These are phyloP conservation scores for Crypturellus tataupa DNA, from an alignment of 2,797 vertebrate genomes.

Conservation along the genomic window DNA sequence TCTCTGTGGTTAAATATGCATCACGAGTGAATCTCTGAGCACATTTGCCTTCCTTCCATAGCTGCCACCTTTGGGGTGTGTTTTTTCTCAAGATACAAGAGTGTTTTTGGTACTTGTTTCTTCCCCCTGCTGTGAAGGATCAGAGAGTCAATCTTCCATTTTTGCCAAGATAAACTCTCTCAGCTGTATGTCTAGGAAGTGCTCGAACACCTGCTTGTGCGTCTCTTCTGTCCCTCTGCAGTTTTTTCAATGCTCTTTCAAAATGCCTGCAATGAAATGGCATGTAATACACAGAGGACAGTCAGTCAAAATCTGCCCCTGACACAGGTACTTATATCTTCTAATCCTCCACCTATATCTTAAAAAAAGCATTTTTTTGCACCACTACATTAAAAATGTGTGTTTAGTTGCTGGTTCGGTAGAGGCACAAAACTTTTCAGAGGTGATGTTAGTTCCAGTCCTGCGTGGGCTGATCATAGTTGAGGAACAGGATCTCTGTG, in stretches of 20 bases:
- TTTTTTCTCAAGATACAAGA: background rate
- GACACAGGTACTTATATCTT: background rate
- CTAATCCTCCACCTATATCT: background rate
- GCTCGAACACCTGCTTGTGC: background rate
- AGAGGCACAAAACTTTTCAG: background rate
- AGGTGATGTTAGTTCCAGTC: rapidly evolving
- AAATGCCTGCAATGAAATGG: too few species aligned
- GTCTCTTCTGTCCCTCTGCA: background rate
- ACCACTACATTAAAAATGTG: background rate
- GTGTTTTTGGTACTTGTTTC: background rate
- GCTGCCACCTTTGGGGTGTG: rapidly evolving
- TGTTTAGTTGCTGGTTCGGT: background rate
- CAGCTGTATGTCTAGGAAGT: background rate
- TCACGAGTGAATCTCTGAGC: background rate
- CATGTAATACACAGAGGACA: background rate
- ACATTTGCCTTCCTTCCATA: background rate
- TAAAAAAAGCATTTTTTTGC: background rate
- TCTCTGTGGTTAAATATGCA: rapidly evolving
- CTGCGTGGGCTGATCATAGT: background rate
- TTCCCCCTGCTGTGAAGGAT: background rate
- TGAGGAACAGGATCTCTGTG: background rate
- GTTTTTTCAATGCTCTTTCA: background rate
- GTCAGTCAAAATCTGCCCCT: background rate
- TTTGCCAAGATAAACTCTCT: background rate
- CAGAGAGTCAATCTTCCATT: background rate